phyloP scores from a whole-genome alignment of 2,797 vertebrate genomes.

The Microchirus variegatus region DNA sequence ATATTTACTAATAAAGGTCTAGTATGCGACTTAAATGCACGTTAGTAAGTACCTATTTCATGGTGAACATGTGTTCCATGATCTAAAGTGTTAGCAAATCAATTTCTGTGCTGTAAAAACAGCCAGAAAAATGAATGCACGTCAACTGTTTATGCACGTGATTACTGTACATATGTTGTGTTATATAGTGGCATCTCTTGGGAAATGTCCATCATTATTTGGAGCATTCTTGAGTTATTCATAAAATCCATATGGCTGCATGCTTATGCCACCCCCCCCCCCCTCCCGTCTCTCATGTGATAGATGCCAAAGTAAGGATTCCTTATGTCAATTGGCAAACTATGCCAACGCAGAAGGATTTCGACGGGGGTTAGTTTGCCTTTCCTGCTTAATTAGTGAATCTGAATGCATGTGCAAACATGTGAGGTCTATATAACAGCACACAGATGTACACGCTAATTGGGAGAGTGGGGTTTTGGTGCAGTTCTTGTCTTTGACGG shows the following conservation, averaged over 20 bases:
- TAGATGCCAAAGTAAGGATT: conserved; percentile 31
- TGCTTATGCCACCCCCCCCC: conserved; percentile 29
- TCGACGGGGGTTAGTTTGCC: conserved; percentile 20
- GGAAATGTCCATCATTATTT: conserved; percentile 12
- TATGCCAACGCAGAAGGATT: conserved; percentile 33
- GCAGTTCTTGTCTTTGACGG: conserved; percentile 32
- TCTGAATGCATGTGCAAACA: conserved; percentile 44
- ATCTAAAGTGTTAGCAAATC: too few species aligned
- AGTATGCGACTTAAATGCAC: too few species aligned
- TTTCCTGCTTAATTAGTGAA: conserved; percentile 54
- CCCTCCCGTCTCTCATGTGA: conserved; percentile 25
- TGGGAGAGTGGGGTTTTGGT: conserved; percentile 34
- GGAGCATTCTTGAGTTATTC: conserved; percentile 17
- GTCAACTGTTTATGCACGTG: too few species aligned
- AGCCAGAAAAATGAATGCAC: too few species aligned
- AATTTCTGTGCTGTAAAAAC: too few species aligned
- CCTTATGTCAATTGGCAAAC: conserved; percentile 32
- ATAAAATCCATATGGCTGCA: conserved; percentile 12
- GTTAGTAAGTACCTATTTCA: too few species aligned
- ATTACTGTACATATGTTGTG: too few species aligned
- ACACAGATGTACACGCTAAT: conserved; percentile 47
- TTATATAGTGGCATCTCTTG: conserved; percentile 1
- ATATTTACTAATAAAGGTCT: too few species aligned
- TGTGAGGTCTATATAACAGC: conserved; percentile 46
- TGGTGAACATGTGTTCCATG: too few species aligned